Conservation (phyloP, 2,888 invertebrate species). For the Leptinotarsa tumamoca region DNA sequence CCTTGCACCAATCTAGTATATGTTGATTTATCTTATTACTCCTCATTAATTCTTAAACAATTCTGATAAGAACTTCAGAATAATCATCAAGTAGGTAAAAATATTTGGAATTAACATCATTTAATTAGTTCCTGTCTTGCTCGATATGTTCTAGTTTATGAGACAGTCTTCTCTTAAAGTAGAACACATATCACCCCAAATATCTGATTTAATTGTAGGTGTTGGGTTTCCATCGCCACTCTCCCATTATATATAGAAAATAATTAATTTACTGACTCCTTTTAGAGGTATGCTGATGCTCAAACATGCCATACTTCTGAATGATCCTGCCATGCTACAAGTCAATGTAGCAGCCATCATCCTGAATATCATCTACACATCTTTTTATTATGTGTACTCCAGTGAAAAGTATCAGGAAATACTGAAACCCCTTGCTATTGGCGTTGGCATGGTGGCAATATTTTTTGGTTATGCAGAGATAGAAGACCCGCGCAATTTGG, state of each 20-base stretch:
- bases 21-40: no score
- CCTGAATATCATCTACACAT: conserved; percentile 76
- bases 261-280: conserved; percentile 37
- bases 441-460: conserved; percentile 70
- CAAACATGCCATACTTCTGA: conserved; percentile 79
- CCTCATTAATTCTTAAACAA: no score
- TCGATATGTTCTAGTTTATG: no score
- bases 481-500: conserved; percentile 75
- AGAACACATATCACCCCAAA: not conserved
- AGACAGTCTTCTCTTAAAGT: not conserved
- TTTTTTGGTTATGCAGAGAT: conserved; percentile 75
- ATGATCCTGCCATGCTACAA: conserved; percentile 81
- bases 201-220: not conserved
- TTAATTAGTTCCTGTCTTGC: no score
- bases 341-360: conserved; percentile 82
- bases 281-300: conserved; percentile 81
- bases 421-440: conserved; percentile 71
- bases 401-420: conserved; percentile 68
- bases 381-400: conserved; percentile 77
- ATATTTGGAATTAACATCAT: no score
- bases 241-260: not conserved
- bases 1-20: no score
- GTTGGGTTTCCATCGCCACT: not conserved
- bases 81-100: no score
- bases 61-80: no score